phyloP scores from a whole-genome alignment of 2,113 vertebrate species.

The Nymphicus hollandicus region DNA sequence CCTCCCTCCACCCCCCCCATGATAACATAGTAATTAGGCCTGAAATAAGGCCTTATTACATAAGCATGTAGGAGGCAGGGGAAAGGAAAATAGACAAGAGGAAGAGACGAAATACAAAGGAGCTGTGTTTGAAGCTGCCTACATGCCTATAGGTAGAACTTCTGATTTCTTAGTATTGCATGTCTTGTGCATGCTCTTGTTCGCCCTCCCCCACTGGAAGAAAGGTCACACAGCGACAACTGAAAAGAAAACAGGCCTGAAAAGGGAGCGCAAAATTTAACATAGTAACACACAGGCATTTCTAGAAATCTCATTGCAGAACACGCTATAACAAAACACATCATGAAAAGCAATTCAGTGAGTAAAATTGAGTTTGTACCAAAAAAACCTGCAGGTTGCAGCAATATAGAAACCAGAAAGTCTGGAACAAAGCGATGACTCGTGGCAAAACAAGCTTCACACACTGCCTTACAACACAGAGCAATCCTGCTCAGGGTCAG shows the following conservation, averaged over 20 bases:
- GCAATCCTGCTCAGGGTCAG: neutral
- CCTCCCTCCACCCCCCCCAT: no score
- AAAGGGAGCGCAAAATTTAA: neutral
- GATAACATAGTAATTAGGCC: neutral
- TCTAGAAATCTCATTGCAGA: neutral
- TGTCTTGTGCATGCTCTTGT: accelerated
- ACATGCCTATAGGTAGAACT: neutral
- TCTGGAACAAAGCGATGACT: constrained; percentile 29
- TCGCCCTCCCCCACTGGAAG: neutral
- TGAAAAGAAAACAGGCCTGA: neutral
- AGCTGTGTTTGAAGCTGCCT: constrained; percentile 21
- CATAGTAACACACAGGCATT: neutral
- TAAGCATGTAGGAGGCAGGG: constrained; percentile 7
- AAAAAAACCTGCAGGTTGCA: neutral
- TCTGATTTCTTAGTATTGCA: neutral
- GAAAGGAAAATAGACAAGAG: neutral
- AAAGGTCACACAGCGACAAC: neutral
- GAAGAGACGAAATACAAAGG: constrained; percentile 9
- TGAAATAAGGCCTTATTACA: neutral
- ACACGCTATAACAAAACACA: neutral
- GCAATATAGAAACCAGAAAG: constrained; percentile 27
- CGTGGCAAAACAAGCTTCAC: neutral
- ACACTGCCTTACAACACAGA: neutral
- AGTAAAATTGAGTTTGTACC: neutral
- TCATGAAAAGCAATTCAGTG: neutral